Conservation (phyloP, 2,888 invertebrate species). For the Branchinecta sandiegonensis region DNA sequence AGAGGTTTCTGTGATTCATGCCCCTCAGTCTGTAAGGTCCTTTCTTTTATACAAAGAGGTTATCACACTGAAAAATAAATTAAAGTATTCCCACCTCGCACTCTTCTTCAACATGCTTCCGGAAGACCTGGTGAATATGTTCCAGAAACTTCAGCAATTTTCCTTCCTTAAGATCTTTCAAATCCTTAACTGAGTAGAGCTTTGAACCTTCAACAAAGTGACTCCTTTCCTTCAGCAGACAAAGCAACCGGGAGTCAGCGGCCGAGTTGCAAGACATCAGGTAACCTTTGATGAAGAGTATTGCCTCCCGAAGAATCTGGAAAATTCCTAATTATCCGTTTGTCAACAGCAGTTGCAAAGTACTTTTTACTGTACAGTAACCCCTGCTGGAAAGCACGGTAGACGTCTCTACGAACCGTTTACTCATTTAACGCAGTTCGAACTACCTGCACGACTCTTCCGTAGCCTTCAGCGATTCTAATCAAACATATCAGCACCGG, state of each 20-base stretch:
- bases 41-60: no score
- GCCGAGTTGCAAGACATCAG: constrained; percentile 3
- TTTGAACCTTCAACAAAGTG: not conserved
- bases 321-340: not conserved
- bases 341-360: no score
- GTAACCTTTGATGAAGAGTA: not conserved
- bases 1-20: no score
- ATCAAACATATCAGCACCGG: no score
- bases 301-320: not conserved
- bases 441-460: no score
- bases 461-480: no score
- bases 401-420: no score
- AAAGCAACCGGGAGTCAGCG: not conserved
- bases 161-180: not conserved
- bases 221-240: not conserved
- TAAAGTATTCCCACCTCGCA: not conserved
- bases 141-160: not conserved
- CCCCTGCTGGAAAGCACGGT: no score
- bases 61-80: not conserved
- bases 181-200: not conserved
- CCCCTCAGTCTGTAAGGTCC: no score
- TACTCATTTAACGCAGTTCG: no score
- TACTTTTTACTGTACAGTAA: no score
- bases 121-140: not conserved
- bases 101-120: not conserved